These are phyloP conservation scores for Graphium colonna DNA, from an alignment of 2,888 invertebrate species.

Conservation along the genomic window DNA sequence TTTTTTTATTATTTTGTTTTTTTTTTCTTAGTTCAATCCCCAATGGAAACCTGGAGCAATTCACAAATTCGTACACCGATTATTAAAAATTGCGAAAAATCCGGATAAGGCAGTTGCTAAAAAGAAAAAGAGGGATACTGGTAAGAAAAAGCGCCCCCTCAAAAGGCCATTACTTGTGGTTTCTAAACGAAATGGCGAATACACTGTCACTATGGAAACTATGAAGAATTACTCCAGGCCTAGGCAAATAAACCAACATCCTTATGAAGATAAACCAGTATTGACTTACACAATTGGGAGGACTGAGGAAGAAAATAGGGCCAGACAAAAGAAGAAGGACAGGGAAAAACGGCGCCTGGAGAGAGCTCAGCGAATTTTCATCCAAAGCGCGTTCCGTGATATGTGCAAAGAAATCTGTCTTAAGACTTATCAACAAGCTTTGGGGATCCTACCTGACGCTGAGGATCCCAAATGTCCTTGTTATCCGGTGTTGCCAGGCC, in stretches of 20 bases:
- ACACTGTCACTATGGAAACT: slow-evolving; percentile 67
- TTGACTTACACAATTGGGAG: slow-evolving; percentile 64
- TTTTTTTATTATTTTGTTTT: slow-evolving; percentile 37
- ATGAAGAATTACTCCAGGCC: slow-evolving; percentile 58
- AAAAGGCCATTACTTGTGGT: slow-evolving; percentile 63
- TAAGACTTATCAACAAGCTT: slow-evolving; percentile 69
- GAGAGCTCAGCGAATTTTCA: slow-evolving; percentile 59
- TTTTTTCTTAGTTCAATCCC: slow-evolving; percentile 64
- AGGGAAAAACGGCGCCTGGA: slow-evolving; percentile 59
- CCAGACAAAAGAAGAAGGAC: slow-evolving; percentile 56
- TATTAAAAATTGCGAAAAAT: slow-evolving; percentile 59
- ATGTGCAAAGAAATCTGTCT: slow-evolving; percentile 69
- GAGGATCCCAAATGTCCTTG: slow-evolving; percentile 62
- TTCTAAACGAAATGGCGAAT: slow-evolving; percentile 67
- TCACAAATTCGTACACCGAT: slow-evolving; percentile 59
- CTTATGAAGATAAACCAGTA: slow-evolving; percentile 66
- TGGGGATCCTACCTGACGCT: slow-evolving; percentile 56
- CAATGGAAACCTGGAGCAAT: slow-evolving; percentile 69
- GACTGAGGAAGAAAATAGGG: slow-evolving; percentile 64
- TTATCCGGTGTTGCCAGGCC: slow-evolving; percentile 50
- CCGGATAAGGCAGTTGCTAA: slow-evolving; percentile 54
- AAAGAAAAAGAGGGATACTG: slow-evolving; percentile 51
- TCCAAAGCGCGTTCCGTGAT: slow-evolving; percentile 63
- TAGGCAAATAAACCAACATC: slow-evolving; percentile 58
- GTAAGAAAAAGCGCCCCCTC: slow-evolving; percentile 48